phyloP scores from a whole-genome alignment of 2,113 vertebrate genomes.

The Alexandromys fortis region DNA sequence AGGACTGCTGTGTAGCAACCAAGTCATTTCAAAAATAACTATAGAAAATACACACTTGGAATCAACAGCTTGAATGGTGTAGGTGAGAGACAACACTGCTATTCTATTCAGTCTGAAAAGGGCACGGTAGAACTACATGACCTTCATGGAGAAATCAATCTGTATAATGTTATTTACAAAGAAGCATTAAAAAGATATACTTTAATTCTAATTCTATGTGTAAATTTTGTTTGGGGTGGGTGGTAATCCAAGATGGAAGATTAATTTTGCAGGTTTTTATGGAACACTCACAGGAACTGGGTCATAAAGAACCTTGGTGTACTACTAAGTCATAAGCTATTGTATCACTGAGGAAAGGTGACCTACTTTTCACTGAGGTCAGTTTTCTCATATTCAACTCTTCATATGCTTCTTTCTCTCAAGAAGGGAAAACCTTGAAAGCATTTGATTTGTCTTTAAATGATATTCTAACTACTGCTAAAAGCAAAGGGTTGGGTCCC shows the following conservation, averaged over 20 bases:
- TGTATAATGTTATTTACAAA: not conserved
- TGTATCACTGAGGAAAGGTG: not conserved
- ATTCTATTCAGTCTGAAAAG: not conserved
- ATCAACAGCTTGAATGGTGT: not conserved
- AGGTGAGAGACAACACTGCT: not conserved
- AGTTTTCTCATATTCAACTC: not conserved
- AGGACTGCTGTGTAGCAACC: constrained; percentile 57
- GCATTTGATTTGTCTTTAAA: not conserved
- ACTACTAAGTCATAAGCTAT: not conserved
- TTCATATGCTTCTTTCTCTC: not conserved
- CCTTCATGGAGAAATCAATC: not conserved
- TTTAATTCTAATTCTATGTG: not conserved
- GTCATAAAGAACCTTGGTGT: not conserved
- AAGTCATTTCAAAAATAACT: constrained; percentile 65
- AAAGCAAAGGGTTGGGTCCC: not conserved
- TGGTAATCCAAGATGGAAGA: not conserved
- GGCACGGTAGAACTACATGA: not conserved
- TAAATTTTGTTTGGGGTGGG: not conserved
- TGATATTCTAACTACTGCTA: not conserved
- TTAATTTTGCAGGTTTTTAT: not conserved
- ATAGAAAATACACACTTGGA: constrained; percentile 24
- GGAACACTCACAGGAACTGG: not conserved
- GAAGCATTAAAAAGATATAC: not conserved
- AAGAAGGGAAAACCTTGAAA: not conserved
- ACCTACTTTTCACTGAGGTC: not conserved